Conservation (phyloP, 2,797 vertebrate genomes). For the Pseudotriccus pelzelni region DNA sequence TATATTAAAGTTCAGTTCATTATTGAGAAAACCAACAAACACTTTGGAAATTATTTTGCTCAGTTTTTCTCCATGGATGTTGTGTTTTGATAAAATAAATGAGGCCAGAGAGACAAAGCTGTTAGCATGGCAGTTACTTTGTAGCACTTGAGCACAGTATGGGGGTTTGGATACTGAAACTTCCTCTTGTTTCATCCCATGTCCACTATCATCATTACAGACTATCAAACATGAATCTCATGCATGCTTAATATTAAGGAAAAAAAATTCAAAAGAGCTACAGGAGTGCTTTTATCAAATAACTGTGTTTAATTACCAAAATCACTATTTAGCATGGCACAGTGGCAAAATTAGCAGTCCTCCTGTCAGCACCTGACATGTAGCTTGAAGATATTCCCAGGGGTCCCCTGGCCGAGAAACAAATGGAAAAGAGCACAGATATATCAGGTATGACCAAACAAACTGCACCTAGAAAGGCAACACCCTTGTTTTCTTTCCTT, state of each 20-base stretch:
- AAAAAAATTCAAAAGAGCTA: not conserved
- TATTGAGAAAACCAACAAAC: constrained; percentile 18
- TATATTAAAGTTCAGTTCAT: constrained; percentile 43
- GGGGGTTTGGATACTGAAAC: not conserved
- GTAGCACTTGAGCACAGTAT: not conserved
- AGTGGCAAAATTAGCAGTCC: not conserved
- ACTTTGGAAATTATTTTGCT: not conserved
- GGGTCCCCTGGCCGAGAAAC: not conserved
- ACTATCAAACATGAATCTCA: not conserved
- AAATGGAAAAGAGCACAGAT: not conserved
- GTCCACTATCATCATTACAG: not conserved
- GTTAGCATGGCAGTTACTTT: not conserved
- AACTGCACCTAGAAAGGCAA: not conserved
- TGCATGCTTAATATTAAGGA: not conserved
- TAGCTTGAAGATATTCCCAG: not conserved
- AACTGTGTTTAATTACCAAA: not conserved
- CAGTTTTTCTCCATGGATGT: not conserved
- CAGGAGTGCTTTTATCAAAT: not conserved
- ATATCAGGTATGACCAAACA: not conserved
- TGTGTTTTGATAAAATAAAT: not conserved
- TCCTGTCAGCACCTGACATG: not conserved
- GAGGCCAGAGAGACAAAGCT: not conserved
- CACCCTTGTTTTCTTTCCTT: not conserved
- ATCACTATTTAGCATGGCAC: not conserved
- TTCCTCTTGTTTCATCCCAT: not conserved